Base-by-base conservation (phyloP, 2,113 vertebrate genomes). In the Epinephelus fuscoguttatus region DNA sequence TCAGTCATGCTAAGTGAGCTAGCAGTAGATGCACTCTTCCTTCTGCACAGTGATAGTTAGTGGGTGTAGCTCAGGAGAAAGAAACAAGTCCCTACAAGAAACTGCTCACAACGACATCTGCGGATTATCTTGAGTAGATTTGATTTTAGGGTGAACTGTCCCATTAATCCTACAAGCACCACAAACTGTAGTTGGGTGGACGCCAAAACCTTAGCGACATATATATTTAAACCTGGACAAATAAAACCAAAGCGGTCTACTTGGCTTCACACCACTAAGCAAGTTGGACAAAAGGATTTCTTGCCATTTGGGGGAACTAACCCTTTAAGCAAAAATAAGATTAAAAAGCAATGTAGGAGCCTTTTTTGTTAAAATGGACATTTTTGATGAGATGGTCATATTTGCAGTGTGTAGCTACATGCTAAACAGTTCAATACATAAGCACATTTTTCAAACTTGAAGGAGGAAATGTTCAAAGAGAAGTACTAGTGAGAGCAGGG, bases 401-500 rank as follows among this genome's bases (percentile, higher is more conserved):
- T 57, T 67, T 57, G 53, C 75, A 76, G 37, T 1, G 18, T 56
- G 23, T 42, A 69, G 76, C 66, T 61, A 27, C 30, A 70, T 70
- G 15, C 45, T 9, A 60, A 45, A 55, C 47, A 23, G 19, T 30
- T 64, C 13, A 59, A 59, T 17, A 80, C 21, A 45, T 37, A 18
- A 71, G 57, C 45, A 67, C 67, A 78, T 19, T 25, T 37, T 37
- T 53, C 42, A 74, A 53, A 59, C 3, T 15, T 12, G 5, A 30
- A 18, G 37, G 21, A 56, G 63, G 12, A 47, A 18, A 53, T 11
- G 15, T 56, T 56, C 3, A 70, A 23, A 69, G 52, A 52, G 66
- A 45, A 23, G 45, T 33, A 45, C 12, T 15, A 19, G 18, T 37
- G 42, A 53, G 33, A 67, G 21, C 30, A 1, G 25, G 0, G 37